These are phyloP conservation scores for Battus philenor DNA, from an alignment of 1,140 invertebrate genomes.

Conservation along the genomic window DNA sequence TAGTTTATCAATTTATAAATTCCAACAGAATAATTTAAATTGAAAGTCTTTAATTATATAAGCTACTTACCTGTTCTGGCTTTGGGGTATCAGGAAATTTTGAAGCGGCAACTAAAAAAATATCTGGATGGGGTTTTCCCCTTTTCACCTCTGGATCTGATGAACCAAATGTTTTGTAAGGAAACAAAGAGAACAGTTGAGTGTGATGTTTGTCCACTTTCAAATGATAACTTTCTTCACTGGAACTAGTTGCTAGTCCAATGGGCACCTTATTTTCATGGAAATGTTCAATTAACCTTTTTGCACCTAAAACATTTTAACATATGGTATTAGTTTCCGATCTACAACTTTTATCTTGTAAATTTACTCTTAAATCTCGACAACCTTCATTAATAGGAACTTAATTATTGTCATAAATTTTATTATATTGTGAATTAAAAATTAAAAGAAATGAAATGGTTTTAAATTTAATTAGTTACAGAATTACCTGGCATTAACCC, in stretches of 20 bases:
- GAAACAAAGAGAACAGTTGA: conserved; percentile 80
- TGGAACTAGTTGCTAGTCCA: conserved; percentile 86
- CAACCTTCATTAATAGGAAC: too few species aligned
- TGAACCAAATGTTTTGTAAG: conserved; percentile 81
- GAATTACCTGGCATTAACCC: conserved; percentile 81
- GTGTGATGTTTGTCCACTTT: conserved; percentile 83
- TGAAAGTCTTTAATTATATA: too few species aligned
- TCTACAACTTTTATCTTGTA: too few species aligned
- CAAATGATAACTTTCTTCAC: conserved; percentile 77
- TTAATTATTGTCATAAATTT: too few species aligned
- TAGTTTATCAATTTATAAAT: too few species aligned
- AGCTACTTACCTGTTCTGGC: conserved; percentile 77
- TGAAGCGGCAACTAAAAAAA: conserved; percentile 83
- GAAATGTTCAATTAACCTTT: conserved; percentile 82
- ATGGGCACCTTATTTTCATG: conserved; percentile 80
- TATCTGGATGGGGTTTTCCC: conserved; percentile 88
- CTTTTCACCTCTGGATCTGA: conserved; percentile 84
- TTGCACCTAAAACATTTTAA: conserved; percentile 80
- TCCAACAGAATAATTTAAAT: too few species aligned
- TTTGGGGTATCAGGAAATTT: conserved; percentile 80
- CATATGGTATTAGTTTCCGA: too few species aligned
- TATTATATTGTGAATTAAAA: neutral
- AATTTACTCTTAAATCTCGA: too few species aligned
- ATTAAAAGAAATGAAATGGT: too few species aligned
- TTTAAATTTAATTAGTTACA: too few species aligned